These are phyloP conservation scores for Myocastor coypus DNA, from an alignment of 2,113 vertebrate genomes.

Conservation along the genomic window DNA sequence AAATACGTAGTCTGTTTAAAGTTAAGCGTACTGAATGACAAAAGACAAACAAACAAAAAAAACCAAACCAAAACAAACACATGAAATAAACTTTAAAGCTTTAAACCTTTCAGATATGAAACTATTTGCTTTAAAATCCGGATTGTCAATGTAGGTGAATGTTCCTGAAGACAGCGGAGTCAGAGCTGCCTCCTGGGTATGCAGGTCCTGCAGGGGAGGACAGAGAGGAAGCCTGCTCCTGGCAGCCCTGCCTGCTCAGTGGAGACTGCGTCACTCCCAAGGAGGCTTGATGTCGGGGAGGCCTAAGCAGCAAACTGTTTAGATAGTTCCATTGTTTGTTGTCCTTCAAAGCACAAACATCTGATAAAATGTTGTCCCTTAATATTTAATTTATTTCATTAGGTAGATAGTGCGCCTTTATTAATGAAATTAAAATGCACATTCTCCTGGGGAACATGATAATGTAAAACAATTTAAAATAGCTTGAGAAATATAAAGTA, in stretches of 20 bases:
- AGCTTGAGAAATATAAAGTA: neutral
- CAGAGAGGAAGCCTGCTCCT: neutral
- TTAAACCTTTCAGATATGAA: neutral
- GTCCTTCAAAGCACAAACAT: neutral
- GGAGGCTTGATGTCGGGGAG: neutral
- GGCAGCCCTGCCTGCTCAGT: neutral
- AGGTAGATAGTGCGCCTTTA: neutral
- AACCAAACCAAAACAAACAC: too few species aligned
- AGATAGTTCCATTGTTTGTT: neutral
- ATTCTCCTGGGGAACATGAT: neutral
- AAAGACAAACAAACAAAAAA: too few species aligned
- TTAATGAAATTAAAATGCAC: conserved; percentile 32
- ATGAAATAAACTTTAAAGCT: neutral
- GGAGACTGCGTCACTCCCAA: neutral
- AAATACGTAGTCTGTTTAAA: neutral
- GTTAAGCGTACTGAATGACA: neutral
- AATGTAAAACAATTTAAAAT: neutral
- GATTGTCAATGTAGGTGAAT: neutral
- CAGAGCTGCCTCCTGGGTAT: neutral
- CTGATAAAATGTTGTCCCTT: neutral
- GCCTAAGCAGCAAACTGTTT: neutral
- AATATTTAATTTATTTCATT: conserved; percentile 35
- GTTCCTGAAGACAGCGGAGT: neutral
- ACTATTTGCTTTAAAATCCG: neutral
- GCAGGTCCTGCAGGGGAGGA: too few species aligned